These are phyloP conservation scores for Drosophila leonis DNA, from an alignment of 2,888 invertebrate genomes.

Conservation along the genomic window DNA sequence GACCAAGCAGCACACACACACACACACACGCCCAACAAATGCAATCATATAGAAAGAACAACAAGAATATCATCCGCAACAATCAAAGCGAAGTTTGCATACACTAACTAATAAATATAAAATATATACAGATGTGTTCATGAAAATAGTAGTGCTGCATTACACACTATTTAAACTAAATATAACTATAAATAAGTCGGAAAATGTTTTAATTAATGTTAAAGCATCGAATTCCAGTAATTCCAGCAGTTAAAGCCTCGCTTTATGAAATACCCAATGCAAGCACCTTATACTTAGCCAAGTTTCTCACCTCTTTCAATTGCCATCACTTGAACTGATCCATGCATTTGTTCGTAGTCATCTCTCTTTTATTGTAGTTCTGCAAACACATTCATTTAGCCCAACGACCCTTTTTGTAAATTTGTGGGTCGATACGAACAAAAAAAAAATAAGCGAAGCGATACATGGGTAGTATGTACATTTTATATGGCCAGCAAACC, in stretches of 20 bases:
- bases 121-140: no score
- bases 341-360: background rate
- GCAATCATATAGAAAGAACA: conserved; percentile 43
- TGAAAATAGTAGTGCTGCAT: no score
- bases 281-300: background rate
- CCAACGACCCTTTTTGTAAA: conserved; percentile 35
- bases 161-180: no score
- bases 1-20: conserved; percentile 16
- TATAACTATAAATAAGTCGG: background rate
- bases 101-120: conserved; percentile 16
- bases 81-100: conserved; percentile 1
- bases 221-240: background rate
- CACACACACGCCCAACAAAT: conserved; percentile 7
- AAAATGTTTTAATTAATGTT: background rate
- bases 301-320: background rate
- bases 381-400: conserved; percentile 5
- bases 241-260: background rate
- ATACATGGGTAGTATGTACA: conserved; percentile 49
- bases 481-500: conserved; percentile 63
- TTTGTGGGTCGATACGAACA: conserved; percentile 24
- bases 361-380: background rate
- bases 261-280: background rate
- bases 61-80: background rate
- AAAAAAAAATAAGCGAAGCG: conserved; percentile 9
- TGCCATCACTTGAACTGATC: background rate